Evolutionary conservation across 2,113 vertebrate species (phyloP).

Genomic region (Dendrocopos noguchii): DNA sequence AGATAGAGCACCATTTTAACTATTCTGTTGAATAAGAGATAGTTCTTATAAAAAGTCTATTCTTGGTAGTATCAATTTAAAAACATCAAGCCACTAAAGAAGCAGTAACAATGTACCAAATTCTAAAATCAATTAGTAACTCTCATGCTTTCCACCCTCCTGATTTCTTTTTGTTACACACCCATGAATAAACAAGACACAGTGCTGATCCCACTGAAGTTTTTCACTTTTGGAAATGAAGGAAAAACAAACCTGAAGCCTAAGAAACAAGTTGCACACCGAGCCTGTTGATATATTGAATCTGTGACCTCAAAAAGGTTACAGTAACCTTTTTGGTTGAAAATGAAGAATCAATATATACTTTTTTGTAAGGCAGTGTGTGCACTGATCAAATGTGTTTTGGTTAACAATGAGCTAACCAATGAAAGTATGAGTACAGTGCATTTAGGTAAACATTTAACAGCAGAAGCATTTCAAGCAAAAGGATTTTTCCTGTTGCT

Average conservation of each 20-base stretch:
- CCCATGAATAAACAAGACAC: not conserved
- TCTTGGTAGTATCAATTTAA: not conserved
- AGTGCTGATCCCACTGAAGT: not conserved
- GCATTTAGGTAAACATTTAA: not conserved
- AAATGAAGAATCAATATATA: not conserved
- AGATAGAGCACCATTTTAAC: not conserved
- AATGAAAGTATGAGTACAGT: not conserved
- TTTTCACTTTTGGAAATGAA: not conserved
- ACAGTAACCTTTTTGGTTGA: not conserved
- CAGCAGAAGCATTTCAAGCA: not conserved
- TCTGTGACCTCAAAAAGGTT: not conserved
- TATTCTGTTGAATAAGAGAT: not conserved
- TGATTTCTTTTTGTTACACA: not conserved
- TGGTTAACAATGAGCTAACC: not conserved
- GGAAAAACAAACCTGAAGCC: not conserved
- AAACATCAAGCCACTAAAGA: not conserved
- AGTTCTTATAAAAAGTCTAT: not conserved
- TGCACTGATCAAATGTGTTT: fast-evolving
- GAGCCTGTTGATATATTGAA: not conserved
- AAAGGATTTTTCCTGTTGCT: not conserved
- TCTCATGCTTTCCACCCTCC: not conserved
- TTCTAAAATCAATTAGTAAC: not conserved
- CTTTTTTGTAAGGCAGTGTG: not conserved
- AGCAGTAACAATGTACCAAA: not conserved
- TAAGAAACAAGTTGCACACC: not conserved